phyloP scores from a whole-genome alignment of 1,140 invertebrate genomes.

The Protaetia brevitarsis region DNA sequence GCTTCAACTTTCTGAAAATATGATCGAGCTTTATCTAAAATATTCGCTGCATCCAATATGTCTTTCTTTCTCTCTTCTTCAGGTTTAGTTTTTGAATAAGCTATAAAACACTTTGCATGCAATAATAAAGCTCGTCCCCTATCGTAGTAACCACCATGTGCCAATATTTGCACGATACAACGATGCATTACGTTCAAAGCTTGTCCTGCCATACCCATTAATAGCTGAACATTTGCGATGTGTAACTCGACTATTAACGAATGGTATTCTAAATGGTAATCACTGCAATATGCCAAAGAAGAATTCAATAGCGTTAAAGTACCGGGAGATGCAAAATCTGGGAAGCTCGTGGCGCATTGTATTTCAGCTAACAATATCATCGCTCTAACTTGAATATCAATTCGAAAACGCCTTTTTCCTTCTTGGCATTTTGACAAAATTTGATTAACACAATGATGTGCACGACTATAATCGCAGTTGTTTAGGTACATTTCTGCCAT shows the following conservation, averaged over 20 bases:
- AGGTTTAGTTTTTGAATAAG: conserved; percentile 51
- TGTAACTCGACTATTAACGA: conserved; percentile 72
- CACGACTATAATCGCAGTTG: conserved; percentile 64
- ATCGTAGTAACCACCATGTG: conserved; percentile 79
- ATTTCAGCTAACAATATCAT: conserved; percentile 73
- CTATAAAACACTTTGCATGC: conserved; percentile 67
- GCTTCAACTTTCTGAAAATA: conserved; percentile 73
- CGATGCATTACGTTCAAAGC: conserved; percentile 67
- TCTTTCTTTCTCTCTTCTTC: conserved; percentile 54
- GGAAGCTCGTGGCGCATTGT: conserved; percentile 50
- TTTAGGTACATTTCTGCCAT: conserved; percentile 65
- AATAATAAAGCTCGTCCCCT: conserved; percentile 63
- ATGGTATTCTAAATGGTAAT: conserved; percentile 73
- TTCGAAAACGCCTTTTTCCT: conserved; percentile 44
- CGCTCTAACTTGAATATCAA: conserved; percentile 61
- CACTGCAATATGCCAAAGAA: conserved; percentile 66
- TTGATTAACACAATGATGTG: conserved; percentile 57
- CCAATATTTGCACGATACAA: conserved; percentile 66
- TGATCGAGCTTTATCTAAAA: conserved; percentile 63
- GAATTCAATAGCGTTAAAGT: conserved; percentile 64
- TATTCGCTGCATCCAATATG: conserved; percentile 61
- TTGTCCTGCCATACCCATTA: conserved; percentile 70
- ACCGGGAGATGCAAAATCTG: conserved; percentile 51
- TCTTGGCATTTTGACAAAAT: conserved; percentile 47
- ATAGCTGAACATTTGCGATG: conserved; percentile 70